phyloP scores from a whole-genome alignment of 2,113 vertebrate genomes.

The Indri indri region DNA sequence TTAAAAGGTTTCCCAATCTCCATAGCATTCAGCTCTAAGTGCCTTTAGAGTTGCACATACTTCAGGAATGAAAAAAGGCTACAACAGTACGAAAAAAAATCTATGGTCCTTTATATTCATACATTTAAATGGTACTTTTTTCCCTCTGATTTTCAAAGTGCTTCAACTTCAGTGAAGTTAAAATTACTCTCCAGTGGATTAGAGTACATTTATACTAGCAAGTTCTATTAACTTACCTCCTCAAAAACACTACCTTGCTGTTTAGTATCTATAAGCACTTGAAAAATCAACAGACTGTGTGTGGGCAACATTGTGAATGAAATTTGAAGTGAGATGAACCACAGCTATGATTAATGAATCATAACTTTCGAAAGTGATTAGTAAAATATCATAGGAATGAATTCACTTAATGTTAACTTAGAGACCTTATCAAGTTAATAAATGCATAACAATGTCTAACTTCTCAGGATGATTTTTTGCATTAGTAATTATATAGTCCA shows the following conservation, averaged over 20 bases:
- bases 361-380: conserved; percentile 69
- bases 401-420: conserved; percentile 34
- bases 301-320: conserved; percentile 79
- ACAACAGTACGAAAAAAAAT: conserved; percentile 18
- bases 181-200: conserved; percentile 57
- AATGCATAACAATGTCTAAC: neutral
- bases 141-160: conserved; percentile 38
- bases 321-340: conserved; percentile 72
- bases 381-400: conserved; percentile 43
- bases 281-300: conserved; percentile 73
- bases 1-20: conserved; percentile 63
- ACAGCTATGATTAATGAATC: conserved; percentile 74
- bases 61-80: conserved; percentile 33
- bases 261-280: conserved; percentile 65
- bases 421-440: conserved; percentile 23
- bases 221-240: conserved; percentile 62
- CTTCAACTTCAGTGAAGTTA: conserved; percentile 69
- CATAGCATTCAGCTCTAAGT: conserved; percentile 32
- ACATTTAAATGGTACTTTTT: conserved; percentile 23
- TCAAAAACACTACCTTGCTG: conserved; percentile 53
- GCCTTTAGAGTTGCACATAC: conserved; percentile 58
- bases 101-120: conserved; percentile 26
- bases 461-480: conserved; percentile 32
- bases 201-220: conserved; percentile 51
- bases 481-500: neutral